Evolutionary conservation across 2,888 invertebrate genomes (phyloP), one percentile per base, ranked within the genome.

Genomic region (Scelioninae gen. 1): DNA sequence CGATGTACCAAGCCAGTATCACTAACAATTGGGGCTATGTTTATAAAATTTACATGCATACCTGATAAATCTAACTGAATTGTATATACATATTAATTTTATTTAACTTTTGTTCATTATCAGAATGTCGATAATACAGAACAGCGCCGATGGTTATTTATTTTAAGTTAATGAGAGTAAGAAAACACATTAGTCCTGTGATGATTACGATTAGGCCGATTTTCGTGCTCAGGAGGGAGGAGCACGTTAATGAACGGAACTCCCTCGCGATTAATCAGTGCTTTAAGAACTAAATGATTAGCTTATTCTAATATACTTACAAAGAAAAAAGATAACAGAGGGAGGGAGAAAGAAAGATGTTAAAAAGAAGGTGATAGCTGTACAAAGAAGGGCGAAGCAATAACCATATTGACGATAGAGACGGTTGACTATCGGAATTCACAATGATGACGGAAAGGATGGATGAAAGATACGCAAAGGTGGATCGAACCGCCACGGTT

Each of bases 211-310:
- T 91, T 92, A 92, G 91, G 90, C 87, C 87, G 85, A 86, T 77
- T 82, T 79, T 63, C 89, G 92, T 92, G 92, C 89, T 88, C 89
- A 13, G 85, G 89, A 88, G 90, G 90, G 90, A 89, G 91, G 88
- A 86, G 89, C 91, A 92, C 92, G 91, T 89, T 92, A 92, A 92
- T 90, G 80, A 71, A 91, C 88, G 87, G 88, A 89, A 87, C 92
- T 92, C 92, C 92, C 92, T 91, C 91, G 90, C 89, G 83, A 83
- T 91, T 91, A 92, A 92, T 91, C 92, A 92, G 92, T 92, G 92
- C 92, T 92, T 92, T 92, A 92, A 92, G 91, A 89, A 90, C 88
- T 88, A 88, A 90, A 91, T 88, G 89, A 91, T 91, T 91, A 91
- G 91, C 91, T 91, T 91, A 90, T 88, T 69, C 82, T 83, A 80